Evolutionary conservation across 2,113 vertebrate genomes (phyloP).

Genomic region (Silurus glanis): DNA sequence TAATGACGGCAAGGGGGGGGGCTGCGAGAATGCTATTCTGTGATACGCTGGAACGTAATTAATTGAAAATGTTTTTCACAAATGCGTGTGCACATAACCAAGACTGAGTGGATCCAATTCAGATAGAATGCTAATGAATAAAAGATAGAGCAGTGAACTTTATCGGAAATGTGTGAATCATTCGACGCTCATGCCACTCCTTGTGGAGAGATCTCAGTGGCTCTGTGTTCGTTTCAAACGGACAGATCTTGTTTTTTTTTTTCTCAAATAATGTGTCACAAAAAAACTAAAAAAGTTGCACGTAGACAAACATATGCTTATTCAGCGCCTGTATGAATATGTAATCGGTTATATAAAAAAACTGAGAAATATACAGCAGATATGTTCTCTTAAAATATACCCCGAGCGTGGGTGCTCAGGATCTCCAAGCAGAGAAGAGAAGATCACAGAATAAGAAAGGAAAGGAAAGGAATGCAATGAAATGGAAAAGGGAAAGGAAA

Average conservation of each 20-base stretch:
- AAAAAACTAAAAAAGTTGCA: neutral
- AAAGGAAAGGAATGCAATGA: neutral
- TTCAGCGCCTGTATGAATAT: neutral
- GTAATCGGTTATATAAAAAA: neutral
- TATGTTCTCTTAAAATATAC: neutral
- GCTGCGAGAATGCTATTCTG: neutral
- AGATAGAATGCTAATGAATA: neutral
- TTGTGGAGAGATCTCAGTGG: neutral
- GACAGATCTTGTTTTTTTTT: neutral
- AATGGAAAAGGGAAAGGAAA: too few relatives aligned
- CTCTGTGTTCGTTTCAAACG: neutral
- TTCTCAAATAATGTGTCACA: neutral
- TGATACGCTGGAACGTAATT: neutral
- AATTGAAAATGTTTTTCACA: neutral
- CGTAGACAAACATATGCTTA: neutral
- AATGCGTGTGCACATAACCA: neutral
- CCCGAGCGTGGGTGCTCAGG: neutral
- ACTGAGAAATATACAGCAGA: neutral
- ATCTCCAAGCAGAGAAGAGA: neutral
- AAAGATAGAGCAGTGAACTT: neutral
- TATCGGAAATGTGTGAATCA: neutral
- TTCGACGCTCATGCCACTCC: neutral
- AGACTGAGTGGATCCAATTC: neutral
- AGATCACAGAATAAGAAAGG: neutral
- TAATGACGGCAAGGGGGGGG: neutral